A percentile compares a stretch with the other conserved stretches of the same genome.
Conservation (phyloP, 2,113 vertebrate genomes). For the Eclectus roratus region DNA sequence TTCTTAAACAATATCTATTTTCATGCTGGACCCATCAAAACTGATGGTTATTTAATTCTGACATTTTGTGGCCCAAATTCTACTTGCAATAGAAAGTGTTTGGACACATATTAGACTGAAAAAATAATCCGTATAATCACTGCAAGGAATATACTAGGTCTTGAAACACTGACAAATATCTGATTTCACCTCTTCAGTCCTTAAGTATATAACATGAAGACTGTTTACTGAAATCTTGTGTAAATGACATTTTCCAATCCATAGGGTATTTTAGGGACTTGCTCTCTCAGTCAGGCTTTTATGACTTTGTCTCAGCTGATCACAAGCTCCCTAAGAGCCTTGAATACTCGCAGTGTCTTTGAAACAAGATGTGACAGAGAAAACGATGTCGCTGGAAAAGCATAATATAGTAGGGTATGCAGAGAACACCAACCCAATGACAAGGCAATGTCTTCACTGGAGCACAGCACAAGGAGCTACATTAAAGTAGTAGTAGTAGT, state of each 20-base stretch:
- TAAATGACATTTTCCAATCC: neutral
- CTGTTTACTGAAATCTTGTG: neutral
- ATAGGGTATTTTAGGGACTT: neutral
- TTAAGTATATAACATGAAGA: neutral
- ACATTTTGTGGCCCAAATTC: neutral
- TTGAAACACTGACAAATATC: neutral
- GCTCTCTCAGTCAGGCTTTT: neutral
- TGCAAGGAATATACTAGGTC: neutral
- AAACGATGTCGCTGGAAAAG: neutral
- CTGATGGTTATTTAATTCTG: neutral
- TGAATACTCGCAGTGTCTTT: neutral
- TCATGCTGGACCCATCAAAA: neutral
- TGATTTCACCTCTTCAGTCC: neutral
- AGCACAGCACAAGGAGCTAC: fast-evolving
- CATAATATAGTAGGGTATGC: fast-evolving
- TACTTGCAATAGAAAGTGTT: neutral
- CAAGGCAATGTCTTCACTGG: neutral
- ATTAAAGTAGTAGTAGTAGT: no score
- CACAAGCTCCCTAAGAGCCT: neutral
- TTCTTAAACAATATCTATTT: neutral
- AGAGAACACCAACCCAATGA: neutral
- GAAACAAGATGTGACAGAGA: neutral
- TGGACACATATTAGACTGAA: neutral
- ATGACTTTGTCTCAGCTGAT: neutral
- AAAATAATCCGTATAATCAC: neutral